A percentile compares a stretch with the other conserved stretches of the same genome.
These are phyloP conservation scores for Brachyopa scutellaris DNA, from an alignment of 2,888 invertebrate genomes.

Conservation along the genomic window DNA sequence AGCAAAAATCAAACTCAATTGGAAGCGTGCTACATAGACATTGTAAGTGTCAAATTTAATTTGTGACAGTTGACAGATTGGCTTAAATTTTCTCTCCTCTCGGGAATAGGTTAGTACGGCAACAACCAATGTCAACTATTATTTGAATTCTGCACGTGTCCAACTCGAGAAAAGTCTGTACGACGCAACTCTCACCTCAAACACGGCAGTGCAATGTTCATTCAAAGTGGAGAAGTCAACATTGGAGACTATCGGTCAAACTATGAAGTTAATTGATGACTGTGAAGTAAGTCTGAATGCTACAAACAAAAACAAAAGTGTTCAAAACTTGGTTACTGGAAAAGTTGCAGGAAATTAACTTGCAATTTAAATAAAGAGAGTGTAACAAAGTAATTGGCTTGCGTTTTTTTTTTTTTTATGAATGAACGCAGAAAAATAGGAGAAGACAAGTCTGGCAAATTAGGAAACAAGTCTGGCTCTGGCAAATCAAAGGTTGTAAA, in stretches of 20 bases:
- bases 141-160: background rate
- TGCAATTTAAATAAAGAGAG: too few relatives aligned
- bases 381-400: too few relatives aligned
- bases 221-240: background rate
- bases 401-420: too few relatives aligned
- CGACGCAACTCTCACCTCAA: background rate
- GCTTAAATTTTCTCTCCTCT: background rate
- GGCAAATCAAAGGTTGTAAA: too few relatives aligned
- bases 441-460: too few relatives aligned
- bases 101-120: background rate
- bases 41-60: slow-evolving; percentile 6
- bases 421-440: too few relatives aligned
- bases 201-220: background rate
- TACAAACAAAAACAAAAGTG: background rate
- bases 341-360: background rate
- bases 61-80: background rate
- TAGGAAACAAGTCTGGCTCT: too few relatives aligned
- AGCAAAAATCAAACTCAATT: slow-evolving; percentile 5
- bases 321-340: background rate
- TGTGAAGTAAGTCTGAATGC: background rate
- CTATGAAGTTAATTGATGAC: background rate
- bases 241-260: background rate
- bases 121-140: background rate
- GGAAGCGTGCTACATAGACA: slow-evolving; percentile 13
- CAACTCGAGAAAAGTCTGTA: background rate